These are phyloP conservation scores for Megastigmus dorsalis DNA, from an alignment of 2,888 invertebrate genomes.

Conservation along the genomic window DNA sequence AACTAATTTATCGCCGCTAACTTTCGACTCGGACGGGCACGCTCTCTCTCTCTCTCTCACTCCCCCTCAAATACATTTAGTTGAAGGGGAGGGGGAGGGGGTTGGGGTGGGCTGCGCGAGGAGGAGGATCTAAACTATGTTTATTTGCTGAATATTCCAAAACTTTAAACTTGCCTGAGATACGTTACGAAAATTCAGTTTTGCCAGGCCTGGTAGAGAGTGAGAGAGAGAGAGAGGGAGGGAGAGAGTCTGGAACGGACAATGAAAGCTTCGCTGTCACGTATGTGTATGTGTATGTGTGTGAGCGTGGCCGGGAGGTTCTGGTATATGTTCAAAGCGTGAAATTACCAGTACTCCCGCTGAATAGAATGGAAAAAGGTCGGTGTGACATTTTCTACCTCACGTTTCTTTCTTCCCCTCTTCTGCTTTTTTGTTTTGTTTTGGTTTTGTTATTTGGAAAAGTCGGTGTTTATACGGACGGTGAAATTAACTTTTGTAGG, in stretches of 20 bases:
- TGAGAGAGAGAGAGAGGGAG: too few relatives aligned
- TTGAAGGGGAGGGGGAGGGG: neutral
- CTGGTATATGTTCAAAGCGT: neutral
- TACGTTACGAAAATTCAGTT: constrained; percentile 42
- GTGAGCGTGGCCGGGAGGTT: neutral
- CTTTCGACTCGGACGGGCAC: constrained; percentile 46
- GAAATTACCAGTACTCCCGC: neutral
- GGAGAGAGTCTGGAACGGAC: constrained; percentile 5
- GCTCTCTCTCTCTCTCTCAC: neutral
- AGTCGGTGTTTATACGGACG: too few relatives aligned
- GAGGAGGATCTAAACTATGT: constrained; percentile 41
- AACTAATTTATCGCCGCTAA: constrained; percentile 54
- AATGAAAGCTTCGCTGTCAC: constrained; percentile 1
- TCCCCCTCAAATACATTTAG: constrained; percentile 44
- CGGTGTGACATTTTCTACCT: neutral
- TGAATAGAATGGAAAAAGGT: neutral
- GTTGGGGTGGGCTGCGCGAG: too few relatives aligned
- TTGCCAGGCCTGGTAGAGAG: neutral
- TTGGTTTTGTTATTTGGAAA: too few relatives aligned
- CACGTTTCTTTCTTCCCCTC: too few relatives aligned
- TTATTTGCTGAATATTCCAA: constrained; percentile 52
- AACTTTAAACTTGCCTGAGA: constrained; percentile 38
- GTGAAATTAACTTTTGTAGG: too few relatives aligned
- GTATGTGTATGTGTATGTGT: too few relatives aligned
- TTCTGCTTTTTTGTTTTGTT: too few relatives aligned